Percentiles rank a stretch among this genome's conserved stretches.
These are phyloP conservation scores for Eupelmus urozonus DNA, from an alignment of 2,888 invertebrate species.

Conservation along the genomic window DNA sequence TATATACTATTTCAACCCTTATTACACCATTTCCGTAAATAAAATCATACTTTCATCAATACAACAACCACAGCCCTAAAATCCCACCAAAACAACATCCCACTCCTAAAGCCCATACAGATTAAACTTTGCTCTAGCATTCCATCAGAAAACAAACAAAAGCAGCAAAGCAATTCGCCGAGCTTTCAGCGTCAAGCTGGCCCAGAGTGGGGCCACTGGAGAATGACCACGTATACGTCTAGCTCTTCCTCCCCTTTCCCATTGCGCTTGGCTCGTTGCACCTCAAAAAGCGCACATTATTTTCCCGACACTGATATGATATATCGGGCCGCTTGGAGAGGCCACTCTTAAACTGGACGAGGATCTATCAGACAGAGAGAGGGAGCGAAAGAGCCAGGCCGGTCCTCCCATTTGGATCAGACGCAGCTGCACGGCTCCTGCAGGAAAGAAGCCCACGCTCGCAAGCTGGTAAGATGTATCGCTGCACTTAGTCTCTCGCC, in stretches of 20 bases:
- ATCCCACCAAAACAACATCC: too few relatives aligned
- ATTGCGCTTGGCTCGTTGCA: not conserved
- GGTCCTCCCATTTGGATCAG: conserved; percentile 11
- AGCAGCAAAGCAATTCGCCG: too few relatives aligned
- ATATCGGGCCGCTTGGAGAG: conserved; percentile 10
- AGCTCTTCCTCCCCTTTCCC: not conserved
- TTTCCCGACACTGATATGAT: conserved; percentile 42
- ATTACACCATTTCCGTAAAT: too few relatives aligned
- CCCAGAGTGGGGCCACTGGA: not conserved
- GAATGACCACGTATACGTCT: conserved; percentile 3
- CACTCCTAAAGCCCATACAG: too few relatives aligned
- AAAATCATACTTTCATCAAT: too few relatives aligned
- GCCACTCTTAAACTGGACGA: conserved; percentile 31
- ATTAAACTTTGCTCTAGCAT: too few relatives aligned
- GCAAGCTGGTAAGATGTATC: conserved; percentile 63
- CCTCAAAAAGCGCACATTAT: conserved; percentile 36
- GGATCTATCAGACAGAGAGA: conserved; percentile 19
- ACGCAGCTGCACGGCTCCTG: not conserved
- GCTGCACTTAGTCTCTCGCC: conserved; percentile 63
- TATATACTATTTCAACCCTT: too few relatives aligned
- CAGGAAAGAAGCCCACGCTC: conserved; percentile 10
- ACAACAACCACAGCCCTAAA: too few relatives aligned
- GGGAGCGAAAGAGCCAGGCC: not conserved
- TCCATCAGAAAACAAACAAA: too few relatives aligned
- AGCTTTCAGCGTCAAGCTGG: too few relatives aligned